A percentile compares a stretch with the other conserved stretches of the same genome.
These are phyloP conservation scores for Ptychadena robeensis DNA, from an alignment of 2,797 vertebrate genomes.

Conservation along the genomic window DNA sequence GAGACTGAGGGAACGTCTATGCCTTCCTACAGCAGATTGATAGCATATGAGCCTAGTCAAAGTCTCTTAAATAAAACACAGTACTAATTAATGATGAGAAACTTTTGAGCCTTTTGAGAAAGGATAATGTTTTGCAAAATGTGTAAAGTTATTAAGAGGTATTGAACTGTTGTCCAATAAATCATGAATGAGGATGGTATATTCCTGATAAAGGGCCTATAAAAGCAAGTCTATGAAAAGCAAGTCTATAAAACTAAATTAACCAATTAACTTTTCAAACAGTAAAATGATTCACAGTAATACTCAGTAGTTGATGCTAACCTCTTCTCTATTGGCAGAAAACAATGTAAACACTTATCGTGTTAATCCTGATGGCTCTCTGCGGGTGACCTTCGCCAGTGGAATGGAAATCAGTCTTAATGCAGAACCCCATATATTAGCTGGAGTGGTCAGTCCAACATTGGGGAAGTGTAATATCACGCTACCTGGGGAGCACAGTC, in stretches of 20 bases:
- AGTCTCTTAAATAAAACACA: too few relatives aligned
- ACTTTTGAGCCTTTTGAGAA: too few relatives aligned
- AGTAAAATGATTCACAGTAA: not conserved
- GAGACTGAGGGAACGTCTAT: too few relatives aligned
- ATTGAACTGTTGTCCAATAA: too few relatives aligned
- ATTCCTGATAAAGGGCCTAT: too few relatives aligned
- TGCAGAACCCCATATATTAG: constrained; percentile 89
- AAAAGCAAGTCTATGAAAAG: not conserved
- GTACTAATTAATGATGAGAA: too few relatives aligned
- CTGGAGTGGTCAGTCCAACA: constrained; percentile 90
- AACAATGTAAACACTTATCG: constrained; percentile 87
- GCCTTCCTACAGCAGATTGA: too few relatives aligned
- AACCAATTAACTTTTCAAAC: not conserved
- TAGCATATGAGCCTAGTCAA: too few relatives aligned
- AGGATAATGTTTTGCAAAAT: too few relatives aligned
- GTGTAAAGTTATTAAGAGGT: too few relatives aligned
- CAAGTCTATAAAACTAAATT: not conserved
- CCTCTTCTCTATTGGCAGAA: constrained; percentile 71
- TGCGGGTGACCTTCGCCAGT: constrained; percentile 90
- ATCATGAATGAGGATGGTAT: too few relatives aligned
- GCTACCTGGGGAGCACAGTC: constrained; percentile 93
- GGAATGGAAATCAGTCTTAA: constrained; percentile 95
- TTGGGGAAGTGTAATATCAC: constrained; percentile 96
- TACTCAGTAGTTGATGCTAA: not conserved
- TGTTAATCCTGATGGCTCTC: constrained; percentile 91